Percentiles rank a stretch among this genome's conserved stretches.
Evolutionary conservation across 2,888 invertebrate species (phyloP).

Genomic region (Cheilosia urbana): DNA sequence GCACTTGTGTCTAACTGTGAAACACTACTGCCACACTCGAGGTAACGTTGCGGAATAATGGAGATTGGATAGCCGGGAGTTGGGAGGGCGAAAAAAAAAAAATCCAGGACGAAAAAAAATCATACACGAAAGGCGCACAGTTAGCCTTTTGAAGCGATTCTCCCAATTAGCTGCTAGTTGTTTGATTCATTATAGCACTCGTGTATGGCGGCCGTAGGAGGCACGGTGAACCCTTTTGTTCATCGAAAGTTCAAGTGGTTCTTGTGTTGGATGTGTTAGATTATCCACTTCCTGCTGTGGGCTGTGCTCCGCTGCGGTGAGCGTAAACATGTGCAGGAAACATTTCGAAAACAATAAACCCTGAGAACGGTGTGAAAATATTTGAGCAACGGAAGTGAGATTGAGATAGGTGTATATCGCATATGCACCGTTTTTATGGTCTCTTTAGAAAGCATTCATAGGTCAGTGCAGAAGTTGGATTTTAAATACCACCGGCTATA

Average conservation of each 20-base stretch:
- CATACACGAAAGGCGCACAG: constrained; percentile 3
- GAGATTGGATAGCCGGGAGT: constrained; percentile 18
- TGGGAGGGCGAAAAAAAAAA: constrained; percentile 25
- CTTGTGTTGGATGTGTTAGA: constrained; percentile 33
- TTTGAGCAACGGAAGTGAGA: background rate
- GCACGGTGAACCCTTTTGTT: constrained; percentile 4
- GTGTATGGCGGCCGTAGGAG: background rate
- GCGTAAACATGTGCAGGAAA: constrained; percentile 42
- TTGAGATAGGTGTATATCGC: background rate
- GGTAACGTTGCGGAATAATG: constrained; percentile 61
- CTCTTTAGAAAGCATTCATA: constrained; percentile 13
- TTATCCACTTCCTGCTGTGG: constrained; percentile 22
- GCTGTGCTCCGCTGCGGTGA: background rate
- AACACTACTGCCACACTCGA: constrained; percentile 43
- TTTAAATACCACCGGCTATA: background rate
- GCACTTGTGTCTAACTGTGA: constrained; percentile 30
- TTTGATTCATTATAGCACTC: constrained; percentile 54
- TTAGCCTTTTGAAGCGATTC: constrained; percentile 47
- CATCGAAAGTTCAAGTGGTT: constrained; percentile 26
- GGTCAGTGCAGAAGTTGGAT: constrained; percentile 12
- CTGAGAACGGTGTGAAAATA: constrained; percentile 47
- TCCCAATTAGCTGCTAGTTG: constrained; percentile 64
- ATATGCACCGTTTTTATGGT: constrained; percentile 10
- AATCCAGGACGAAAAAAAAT: background rate
- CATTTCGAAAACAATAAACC: constrained; percentile 37